Evolutionary conservation across 2,888 invertebrate genomes (phyloP).

Genomic region (Thereva nobilitata): DNA sequence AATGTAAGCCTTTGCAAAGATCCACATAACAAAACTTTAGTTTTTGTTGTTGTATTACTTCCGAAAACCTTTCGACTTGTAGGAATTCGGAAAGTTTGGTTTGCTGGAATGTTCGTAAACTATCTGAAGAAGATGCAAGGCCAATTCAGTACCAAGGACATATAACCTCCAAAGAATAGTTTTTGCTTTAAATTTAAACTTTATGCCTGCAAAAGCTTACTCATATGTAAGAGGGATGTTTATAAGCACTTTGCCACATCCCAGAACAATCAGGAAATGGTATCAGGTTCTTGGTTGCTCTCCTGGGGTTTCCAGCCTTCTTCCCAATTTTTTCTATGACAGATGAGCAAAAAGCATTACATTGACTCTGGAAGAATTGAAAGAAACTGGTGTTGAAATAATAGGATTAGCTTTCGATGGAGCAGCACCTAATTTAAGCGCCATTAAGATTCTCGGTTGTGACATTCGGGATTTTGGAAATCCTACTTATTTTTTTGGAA

Average conservation of each 20-base stretch:
- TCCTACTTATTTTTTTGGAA: not conserved
- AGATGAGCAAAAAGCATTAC: too few relatives aligned
- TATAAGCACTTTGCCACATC: conserved; percentile 5
- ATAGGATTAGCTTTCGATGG: conserved; percentile 9
- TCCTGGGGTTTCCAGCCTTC: conserved; percentile 6
- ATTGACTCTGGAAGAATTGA: not conserved
- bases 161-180: not conserved
- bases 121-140: too few relatives aligned
- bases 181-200: conserved; percentile 22
- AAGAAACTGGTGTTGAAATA: conserved; percentile 2
- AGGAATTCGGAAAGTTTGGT: too few relatives aligned
- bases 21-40: too few relatives aligned
- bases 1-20: too few relatives aligned
- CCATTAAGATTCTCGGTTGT: not conserved
- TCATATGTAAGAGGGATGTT: conserved; percentile 1
- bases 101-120: too few relatives aligned
- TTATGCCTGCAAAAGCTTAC: conserved; percentile 7
- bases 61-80: too few relatives aligned
- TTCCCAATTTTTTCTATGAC: too few relatives aligned
- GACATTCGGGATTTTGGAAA: not conserved
- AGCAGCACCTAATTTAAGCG: not conserved
- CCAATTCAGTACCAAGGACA: too few relatives aligned
- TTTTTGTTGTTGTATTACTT: too few relatives aligned
- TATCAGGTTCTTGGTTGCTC: conserved; percentile 7
- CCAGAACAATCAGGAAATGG: conserved; percentile 14